These are phyloP conservation scores for Cephus sareptanus DNA, from an alignment of 2,888 invertebrate species.

Conservation along the genomic window DNA sequence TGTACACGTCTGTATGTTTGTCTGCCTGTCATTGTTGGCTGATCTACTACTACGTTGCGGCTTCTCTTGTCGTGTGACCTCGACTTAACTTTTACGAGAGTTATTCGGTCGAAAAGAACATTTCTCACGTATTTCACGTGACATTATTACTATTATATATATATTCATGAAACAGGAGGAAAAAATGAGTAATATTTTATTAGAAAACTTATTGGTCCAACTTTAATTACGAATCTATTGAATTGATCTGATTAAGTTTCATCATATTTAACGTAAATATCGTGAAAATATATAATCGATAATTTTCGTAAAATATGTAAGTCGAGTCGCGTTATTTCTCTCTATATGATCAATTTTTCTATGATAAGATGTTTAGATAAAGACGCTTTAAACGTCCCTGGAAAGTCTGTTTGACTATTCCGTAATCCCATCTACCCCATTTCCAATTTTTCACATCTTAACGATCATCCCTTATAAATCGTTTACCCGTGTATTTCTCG, in stretches of 20 bases:
- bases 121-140: conserved; percentile 6
- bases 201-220: not conserved
- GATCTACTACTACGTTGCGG: conserved; percentile 14
- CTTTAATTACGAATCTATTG: not conserved
- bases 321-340: conserved; percentile 49
- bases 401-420: conserved; percentile 7
- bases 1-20: conserved; percentile 15
- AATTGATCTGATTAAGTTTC: not conserved
- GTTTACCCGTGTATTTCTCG: conserved; percentile 4
- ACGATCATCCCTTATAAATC: not conserved
- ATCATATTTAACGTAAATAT: not conserved
- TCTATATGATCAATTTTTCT: conserved; percentile 47
- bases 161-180: not conserved
- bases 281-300: not conserved
- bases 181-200: not conserved
- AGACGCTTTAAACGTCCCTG: conserved; percentile 48
- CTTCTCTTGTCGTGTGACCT: conserved; percentile 14
- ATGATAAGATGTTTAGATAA: conserved; percentile 44
- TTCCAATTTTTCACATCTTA: conserved; percentile 11
- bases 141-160: too few species aligned
- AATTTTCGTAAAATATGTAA: conserved; percentile 51
- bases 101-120: conserved; percentile 13
- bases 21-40: conserved; percentile 10
- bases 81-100: conserved; percentile 22
- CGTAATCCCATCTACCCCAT: conserved; percentile 5